Evolutionary conservation across 2,888 invertebrate genomes (phyloP), one percentile per base, ranked within the genome.

Genomic region (Graphium colonna): DNA sequence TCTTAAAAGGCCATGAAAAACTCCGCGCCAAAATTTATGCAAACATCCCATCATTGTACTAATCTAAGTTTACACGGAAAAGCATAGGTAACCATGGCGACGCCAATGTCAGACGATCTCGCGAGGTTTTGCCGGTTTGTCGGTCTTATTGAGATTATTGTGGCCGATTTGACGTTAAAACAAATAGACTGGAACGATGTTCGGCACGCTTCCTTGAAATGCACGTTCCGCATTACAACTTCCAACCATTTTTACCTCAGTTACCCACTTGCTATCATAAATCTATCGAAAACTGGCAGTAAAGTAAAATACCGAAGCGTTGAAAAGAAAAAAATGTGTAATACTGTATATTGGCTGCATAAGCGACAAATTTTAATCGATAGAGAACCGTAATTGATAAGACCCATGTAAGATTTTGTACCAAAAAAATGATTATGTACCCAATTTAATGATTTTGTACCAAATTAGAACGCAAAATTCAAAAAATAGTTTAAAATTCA

Each of bases 191-290:
- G 41, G n/a, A 41, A 41, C 26, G 40, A 41, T 17, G 18, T 41
- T 18, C 9, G 3, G 12, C 15, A 18, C 15, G 33, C 41, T 49
- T 41, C 44, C 38, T 39, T 13, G 26, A 21, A 49, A 41, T 49
- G 16, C 49, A 9, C 3, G 21, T 36, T 51, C 51, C 45, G 51
- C 36, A 33, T 51, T 51, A 21, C 8, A 21, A n/a, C 10, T 51
- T 51, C 39, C 8, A 21, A n/a, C 10, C 9, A 1, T 1, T 43
- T 26, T 43, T 38, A 38, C 38, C 4, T 4, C 38, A 38, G 4
- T 38, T 38, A 13, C 4, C 38, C 13, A 12, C 1, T 38, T 3
- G 12, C 21, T 21, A 21, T 21, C 21, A 21, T 21, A 21, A 21
- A 21, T 21, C 21, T 21, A 5, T 21, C 3, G 21, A 21, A 21